Evolutionary conservation across 2,113 vertebrate species (phyloP).

Genomic region (Brevimyrus niger): DNA sequence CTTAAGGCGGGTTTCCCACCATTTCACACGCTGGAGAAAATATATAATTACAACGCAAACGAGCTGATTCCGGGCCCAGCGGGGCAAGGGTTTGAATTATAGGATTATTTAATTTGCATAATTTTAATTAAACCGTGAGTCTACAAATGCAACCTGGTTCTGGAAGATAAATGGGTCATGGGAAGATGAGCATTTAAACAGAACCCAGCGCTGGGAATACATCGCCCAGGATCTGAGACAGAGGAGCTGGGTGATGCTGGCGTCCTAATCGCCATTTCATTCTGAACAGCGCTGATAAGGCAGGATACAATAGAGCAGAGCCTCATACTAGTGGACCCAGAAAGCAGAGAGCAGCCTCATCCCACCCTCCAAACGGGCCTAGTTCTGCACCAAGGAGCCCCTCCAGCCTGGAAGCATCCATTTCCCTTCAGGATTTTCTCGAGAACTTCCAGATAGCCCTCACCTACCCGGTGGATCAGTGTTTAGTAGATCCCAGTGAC

Average conservation of each 20-base stretch:
- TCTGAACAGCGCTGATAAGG: conserved; percentile 1
- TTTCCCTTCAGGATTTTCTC: background rate
- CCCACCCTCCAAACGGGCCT: background rate
- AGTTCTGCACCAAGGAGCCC: background rate
- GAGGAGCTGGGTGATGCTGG: background rate
- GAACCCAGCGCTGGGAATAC: conserved; percentile 24
- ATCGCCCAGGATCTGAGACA: conserved; percentile 34
- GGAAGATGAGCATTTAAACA: conserved; percentile 33
- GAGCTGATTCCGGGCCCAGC: conserved; percentile 38
- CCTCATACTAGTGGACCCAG: conserved; percentile 13
- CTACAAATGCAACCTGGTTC: conserved; percentile 53
- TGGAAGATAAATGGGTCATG: conserved; percentile 46
- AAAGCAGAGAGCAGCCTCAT: background rate
- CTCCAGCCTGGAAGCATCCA: background rate
- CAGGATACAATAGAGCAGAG: background rate
- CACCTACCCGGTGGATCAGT: background rate
- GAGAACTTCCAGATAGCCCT: background rate
- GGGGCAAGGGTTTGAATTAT: conserved; percentile 42
- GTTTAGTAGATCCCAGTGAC: background rate
- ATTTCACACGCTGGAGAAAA: conserved; percentile 35
- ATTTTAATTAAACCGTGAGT: conserved; percentile 53
- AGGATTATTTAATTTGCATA: conserved; percentile 57
- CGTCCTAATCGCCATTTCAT: conserved; percentile 5
- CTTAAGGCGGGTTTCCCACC: background rate
- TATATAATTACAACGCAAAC: conserved; percentile 38